Conservation (phyloP, 2,888 invertebrate genomes). For the Neria commutata region DNA sequence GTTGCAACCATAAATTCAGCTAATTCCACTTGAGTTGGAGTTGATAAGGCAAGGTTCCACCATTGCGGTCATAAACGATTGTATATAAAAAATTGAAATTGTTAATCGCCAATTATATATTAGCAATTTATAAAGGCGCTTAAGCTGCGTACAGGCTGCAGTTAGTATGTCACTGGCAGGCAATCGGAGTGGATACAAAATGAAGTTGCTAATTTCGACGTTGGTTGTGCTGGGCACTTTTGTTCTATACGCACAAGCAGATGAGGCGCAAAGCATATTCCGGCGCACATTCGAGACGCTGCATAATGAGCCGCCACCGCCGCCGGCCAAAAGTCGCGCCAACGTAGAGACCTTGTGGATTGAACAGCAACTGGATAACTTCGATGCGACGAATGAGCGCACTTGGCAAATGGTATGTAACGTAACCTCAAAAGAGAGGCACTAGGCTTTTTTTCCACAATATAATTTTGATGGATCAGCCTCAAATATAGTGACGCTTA, state of each 20-base stretch:
- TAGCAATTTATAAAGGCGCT: too few relatives aligned
- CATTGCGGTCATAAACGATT: too few relatives aligned
- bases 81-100: too few relatives aligned
- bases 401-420: conserved; percentile 64
- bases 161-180: not conserved
- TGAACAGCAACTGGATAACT: conserved; percentile 67
- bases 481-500: too few relatives aligned
- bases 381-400: conserved; percentile 64
- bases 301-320: conserved; percentile 62
- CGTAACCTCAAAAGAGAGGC: not conserved
- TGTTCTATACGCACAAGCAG: not conserved
- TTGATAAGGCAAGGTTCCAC: too few relatives aligned
- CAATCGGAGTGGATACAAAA: not conserved
- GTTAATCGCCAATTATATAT: too few relatives aligned
- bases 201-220: conserved; percentile 17
- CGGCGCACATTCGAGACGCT: conserved; percentile 45
- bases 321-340: conserved; percentile 33
- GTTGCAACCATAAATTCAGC: too few relatives aligned
- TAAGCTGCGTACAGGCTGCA: too few relatives aligned
- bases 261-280: conserved; percentile 38
- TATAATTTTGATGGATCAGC: not conserved
- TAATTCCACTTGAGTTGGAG: too few relatives aligned
- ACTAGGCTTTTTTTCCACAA: not conserved
- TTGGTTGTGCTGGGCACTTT: conserved; percentile 34
- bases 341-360: conserved; percentile 61